Percentiles rank a stretch among this genome's conserved stretches.
Conservation (phyloP, 1,140 invertebrate genomes). For the Dreissena polymorpha region DNA sequence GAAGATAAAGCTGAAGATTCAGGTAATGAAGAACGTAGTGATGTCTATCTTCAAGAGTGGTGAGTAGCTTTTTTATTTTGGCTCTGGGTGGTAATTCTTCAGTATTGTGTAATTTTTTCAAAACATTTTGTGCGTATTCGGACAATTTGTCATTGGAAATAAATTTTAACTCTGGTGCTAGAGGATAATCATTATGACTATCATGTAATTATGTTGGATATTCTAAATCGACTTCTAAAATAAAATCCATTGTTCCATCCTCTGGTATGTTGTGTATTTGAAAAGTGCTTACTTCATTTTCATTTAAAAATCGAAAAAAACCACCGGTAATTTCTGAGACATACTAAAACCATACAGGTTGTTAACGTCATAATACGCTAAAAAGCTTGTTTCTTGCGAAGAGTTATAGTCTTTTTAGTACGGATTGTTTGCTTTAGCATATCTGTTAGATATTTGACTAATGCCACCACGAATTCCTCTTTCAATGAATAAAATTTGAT, state of each 20-base stretch:
- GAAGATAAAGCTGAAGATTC: too few species aligned
- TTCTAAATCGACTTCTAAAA: conserved; percentile 80
- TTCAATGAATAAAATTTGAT: conserved; percentile 7
- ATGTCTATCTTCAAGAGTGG: too few species aligned
- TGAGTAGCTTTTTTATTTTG: conserved; percentile 40
- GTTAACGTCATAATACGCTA: conserved; percentile 49
- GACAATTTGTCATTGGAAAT: conserved; percentile 51
- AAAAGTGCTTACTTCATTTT: conserved; percentile 67
- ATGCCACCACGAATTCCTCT: conserved; percentile 22
- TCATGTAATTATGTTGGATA: conserved; percentile 80
- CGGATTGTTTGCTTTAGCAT: conserved; percentile 26
- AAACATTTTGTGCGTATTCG: conserved; percentile 44
- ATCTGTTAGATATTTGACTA: conserved; percentile 38
- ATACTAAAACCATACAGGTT: conserved; percentile 68
- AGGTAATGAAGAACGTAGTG: too few species aligned
- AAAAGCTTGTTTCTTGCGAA: not conserved
- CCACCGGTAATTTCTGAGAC: conserved; percentile 53
- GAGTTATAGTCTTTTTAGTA: conserved; percentile 6
- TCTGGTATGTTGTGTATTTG: conserved; percentile 72
- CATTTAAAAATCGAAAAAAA: conserved; percentile 63
- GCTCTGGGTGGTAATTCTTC: conserved; percentile 31
- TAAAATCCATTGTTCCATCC: conserved; percentile 80
- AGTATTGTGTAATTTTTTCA: conserved; percentile 46
- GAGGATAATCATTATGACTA: conserved; percentile 81
- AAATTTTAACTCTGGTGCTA: conserved; percentile 75